phyloP scores from a whole-genome alignment of 2,888 invertebrate species.

The Lysandra coridon region DNA sequence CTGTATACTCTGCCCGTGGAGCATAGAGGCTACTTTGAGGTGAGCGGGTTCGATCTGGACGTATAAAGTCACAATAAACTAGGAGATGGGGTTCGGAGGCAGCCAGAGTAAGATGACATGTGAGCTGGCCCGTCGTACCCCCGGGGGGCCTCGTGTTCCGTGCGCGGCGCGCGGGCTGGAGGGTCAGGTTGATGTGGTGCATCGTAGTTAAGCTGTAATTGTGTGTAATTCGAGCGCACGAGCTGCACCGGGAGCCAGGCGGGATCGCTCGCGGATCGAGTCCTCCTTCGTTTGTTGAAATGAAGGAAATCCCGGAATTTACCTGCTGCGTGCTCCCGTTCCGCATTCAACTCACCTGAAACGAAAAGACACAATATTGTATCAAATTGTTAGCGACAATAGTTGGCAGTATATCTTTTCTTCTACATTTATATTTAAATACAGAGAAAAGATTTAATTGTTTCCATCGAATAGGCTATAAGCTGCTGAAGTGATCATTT shows the following conservation, averaged over 20 bases:
- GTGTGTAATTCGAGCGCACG: slow-evolving; percentile 63
- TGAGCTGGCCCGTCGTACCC: slow-evolving; percentile 37
- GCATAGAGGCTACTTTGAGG: slow-evolving; percentile 53
- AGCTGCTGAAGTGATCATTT: too few species aligned
- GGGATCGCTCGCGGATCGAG: not conserved
- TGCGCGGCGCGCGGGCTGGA: slow-evolving; percentile 37
- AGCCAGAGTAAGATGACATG: slow-evolving; percentile 53
- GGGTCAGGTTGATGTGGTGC: slow-evolving; percentile 45
- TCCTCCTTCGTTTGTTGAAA: not conserved
- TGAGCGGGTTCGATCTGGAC: slow-evolving; percentile 46
- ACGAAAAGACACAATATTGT: slow-evolving; percentile 26
- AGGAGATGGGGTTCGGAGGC: slow-evolving; percentile 54
- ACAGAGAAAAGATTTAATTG: not conserved
- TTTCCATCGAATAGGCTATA: too few species aligned
- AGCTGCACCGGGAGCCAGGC: slow-evolving; percentile 46
- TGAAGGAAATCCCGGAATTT: slow-evolving; percentile 11
- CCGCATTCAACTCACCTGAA: slow-evolving; percentile 34
- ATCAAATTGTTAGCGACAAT: not conserved
- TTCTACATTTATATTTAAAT: not conserved
- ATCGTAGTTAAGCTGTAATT: slow-evolving; percentile 54
- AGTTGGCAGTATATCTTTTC: not conserved
- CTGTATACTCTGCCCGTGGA: slow-evolving; percentile 53
- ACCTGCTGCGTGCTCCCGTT: not conserved
- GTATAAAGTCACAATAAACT: slow-evolving; percentile 61
- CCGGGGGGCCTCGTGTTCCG: slow-evolving; percentile 41